Evolutionary conservation across 2,888 invertebrate species (phyloP).

Genomic region (Phengaris alcon): DNA sequence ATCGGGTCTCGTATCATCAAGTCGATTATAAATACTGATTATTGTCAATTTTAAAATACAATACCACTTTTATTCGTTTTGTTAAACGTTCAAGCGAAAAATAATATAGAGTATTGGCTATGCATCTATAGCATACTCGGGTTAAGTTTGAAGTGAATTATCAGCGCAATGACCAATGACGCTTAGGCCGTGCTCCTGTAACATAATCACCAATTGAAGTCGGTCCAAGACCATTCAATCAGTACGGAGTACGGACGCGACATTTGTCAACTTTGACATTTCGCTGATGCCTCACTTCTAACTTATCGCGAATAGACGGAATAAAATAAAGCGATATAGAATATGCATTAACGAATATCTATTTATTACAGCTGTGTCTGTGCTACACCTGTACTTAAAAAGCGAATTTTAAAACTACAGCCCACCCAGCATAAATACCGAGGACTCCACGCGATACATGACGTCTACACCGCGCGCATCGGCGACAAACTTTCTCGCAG

Average conservation of each 20-base stretch:
- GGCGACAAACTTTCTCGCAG: no score
- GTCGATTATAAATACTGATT: conserved; percentile 68
- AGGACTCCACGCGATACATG: background rate
- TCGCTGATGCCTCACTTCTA: no score
- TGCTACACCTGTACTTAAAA: conserved; percentile 19
- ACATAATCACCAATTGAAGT: background rate
- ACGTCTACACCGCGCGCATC: no score
- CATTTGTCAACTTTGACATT: no score
- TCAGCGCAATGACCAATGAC: background rate
- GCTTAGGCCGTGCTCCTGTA: background rate
- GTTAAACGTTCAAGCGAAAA: conserved; percentile 19
- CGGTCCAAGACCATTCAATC: no score
- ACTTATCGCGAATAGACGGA: background rate
- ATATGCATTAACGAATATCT: background rate
- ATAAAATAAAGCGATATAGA: conserved; percentile 3
- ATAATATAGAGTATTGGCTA: background rate
- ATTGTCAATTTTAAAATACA: conserved; percentile 74
- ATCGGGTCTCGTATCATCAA: conserved; percentile 49
- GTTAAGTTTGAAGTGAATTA: background rate
- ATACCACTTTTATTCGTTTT: conserved; percentile 33
- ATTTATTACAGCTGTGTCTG: background rate
- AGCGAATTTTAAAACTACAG: conserved; percentile 24
- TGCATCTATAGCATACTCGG: background rate
- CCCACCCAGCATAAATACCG: conserved; percentile 28
- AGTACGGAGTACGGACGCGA: no score